phyloP scores from a whole-genome alignment of 2,797 vertebrate genomes.

The Steatocranus sp. region DNA sequence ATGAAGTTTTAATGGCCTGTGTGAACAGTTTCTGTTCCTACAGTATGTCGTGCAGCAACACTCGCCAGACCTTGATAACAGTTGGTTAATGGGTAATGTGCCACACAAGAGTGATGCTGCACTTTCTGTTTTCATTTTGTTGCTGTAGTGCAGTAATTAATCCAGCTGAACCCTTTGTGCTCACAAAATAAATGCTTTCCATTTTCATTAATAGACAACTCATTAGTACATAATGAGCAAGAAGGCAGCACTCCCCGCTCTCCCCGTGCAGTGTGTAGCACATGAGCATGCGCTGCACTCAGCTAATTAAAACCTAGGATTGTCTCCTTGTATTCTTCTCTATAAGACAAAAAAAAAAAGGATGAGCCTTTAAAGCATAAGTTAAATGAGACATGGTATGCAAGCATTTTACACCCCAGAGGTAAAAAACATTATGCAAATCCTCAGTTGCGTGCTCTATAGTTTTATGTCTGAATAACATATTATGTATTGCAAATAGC shows the following conservation, averaged over 20 bases:
- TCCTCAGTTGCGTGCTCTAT: background rate
- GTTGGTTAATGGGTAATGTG: slow-evolving; percentile 75
- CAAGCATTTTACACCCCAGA: slow-evolving; percentile 8
- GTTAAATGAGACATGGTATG: slow-evolving; percentile 35
- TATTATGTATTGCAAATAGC: background rate
- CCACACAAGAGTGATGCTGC: slow-evolving; percentile 69
- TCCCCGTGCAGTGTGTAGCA: slow-evolving; percentile 51
- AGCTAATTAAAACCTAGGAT: slow-evolving; percentile 66
- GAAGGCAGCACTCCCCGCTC: slow-evolving; percentile 61
- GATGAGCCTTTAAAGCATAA: slow-evolving; percentile 17
- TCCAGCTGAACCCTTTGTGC: slow-evolving; percentile 78
- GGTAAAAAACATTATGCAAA: background rate
- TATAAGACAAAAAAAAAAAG: background rate
- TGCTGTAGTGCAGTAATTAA: slow-evolving; percentile 80
- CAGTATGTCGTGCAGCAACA: slow-evolving; percentile 22
- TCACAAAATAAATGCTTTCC: slow-evolving; percentile 82
- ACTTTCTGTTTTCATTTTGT: slow-evolving; percentile 75
- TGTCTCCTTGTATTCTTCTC: slow-evolving; percentile 34
- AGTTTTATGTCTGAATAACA: background rate
- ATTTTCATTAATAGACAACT: slow-evolving; percentile 84
- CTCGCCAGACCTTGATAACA: slow-evolving; percentile 64
- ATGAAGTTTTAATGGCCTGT: slow-evolving; percentile 34
- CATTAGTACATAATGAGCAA: slow-evolving; percentile 80
- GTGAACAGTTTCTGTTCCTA: background rate
- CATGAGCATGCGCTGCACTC: slow-evolving; percentile 49